phyloP scores from a whole-genome alignment of 2,797 vertebrate species.

The Coracias cyanogaster region DNA sequence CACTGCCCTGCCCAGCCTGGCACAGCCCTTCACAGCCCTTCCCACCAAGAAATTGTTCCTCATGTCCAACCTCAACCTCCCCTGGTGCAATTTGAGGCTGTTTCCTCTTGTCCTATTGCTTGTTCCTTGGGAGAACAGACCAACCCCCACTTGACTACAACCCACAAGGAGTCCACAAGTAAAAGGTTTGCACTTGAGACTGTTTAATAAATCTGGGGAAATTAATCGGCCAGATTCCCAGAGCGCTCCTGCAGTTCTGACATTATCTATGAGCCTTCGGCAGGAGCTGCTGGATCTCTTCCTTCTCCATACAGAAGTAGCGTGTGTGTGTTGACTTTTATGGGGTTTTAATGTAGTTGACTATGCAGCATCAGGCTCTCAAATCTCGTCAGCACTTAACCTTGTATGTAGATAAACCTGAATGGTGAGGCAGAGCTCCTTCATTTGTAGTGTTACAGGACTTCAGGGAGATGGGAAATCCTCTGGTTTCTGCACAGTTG shows the following conservation, averaged over 20 bases:
- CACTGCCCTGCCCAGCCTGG: neutral
- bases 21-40: neutral
- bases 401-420: neutral
- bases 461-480: neutral
- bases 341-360: neutral
- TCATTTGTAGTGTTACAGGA: neutral
- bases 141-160: neutral
- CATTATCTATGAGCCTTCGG: accelerated
- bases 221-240: neutral
- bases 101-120: neutral
- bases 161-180: neutral
- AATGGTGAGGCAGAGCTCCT: neutral
- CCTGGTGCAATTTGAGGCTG: neutral
- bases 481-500: neutral
- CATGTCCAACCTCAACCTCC: neutral
- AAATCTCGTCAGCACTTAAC: neutral
- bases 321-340: neutral
- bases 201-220: neutral
- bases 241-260: accelerated
- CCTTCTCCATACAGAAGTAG: neutral
- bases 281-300: neutral
- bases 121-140: neutral
- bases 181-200: neutral
- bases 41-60: neutral
- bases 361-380: neutral